Evolutionary conservation across 2,113 vertebrate species (phyloP).

Genomic region (Baryphthengus martii): DNA sequence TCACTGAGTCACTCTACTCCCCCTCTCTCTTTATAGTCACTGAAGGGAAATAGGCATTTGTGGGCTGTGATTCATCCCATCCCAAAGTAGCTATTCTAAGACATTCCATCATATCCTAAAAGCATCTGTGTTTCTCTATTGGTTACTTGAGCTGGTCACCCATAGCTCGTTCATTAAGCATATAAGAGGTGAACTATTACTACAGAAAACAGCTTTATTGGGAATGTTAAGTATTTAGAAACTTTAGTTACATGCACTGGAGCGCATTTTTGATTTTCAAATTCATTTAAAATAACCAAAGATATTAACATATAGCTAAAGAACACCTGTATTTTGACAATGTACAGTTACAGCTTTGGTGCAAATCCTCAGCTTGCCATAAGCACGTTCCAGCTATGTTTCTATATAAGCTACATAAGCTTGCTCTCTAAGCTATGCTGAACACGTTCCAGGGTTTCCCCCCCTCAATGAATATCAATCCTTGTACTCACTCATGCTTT

Average conservation of each 20-base stretch:
- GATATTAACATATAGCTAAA: not conserved
- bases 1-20: slow-evolving; percentile 62
- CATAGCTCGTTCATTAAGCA: not conserved
- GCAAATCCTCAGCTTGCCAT: slow-evolving; percentile 52
- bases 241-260: not conserved
- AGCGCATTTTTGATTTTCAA: not conserved
- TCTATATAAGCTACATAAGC: slow-evolving; percentile 55
- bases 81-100: slow-evolving; percentile 44
- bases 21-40: slow-evolving; percentile 56
- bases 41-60: slow-evolving; percentile 41
- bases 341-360: slow-evolving; percentile 12
- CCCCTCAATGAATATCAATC: not conserved
- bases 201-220: not conserved
- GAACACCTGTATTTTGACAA: slow-evolving; percentile 43
- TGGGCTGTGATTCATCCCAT: slow-evolving; percentile 57
- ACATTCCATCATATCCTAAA: slow-evolving; percentile 35
- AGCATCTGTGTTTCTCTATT: not conserved
- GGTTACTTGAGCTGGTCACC: slow-evolving; percentile 2
- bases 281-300: not conserved
- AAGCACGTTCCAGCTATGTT: slow-evolving; percentile 51
- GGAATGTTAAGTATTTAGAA: not conserved
- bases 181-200: not conserved
- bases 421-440: slow-evolving; percentile 47
- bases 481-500: not conserved
- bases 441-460: not conserved